Conservation (phyloP, 2,113 vertebrate genomes). For the Indicator indicator region DNA sequence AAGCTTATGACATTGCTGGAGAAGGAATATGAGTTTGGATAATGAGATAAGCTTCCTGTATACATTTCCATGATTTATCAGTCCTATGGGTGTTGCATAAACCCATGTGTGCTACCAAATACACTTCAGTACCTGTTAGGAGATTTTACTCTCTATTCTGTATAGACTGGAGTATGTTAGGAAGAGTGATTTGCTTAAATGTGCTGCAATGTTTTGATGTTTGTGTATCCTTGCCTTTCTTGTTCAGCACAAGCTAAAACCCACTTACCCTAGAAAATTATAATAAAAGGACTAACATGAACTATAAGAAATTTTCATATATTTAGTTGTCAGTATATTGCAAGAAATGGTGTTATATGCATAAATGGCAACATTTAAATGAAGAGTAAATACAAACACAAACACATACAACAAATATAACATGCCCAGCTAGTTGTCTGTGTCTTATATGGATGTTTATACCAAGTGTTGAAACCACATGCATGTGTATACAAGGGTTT, state of each 20-base stretch:
- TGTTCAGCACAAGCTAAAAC: neutral
- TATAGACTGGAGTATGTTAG: neutral
- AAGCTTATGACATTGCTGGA: neutral
- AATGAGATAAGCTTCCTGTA: neutral
- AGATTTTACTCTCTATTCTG: neutral
- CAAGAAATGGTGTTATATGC: neutral
- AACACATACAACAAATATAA: neutral
- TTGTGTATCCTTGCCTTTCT: neutral
- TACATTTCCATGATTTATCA: neutral
- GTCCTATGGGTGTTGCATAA: neutral
- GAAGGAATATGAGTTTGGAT: neutral
- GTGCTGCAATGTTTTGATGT: neutral
- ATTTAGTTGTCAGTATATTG: neutral
- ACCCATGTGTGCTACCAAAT: neutral
- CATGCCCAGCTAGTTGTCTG: neutral
- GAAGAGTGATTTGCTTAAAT: neutral
- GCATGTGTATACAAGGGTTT: neutral
- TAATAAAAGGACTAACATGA: neutral
- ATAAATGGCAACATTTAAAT: neutral
- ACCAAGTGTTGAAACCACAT: neutral
- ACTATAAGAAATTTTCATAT: neutral
- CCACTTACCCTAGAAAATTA: accelerated
- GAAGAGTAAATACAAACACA: neutral
- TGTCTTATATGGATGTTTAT: neutral
- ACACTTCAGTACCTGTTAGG: neutral